These are phyloP conservation scores for Oreonectes daqikongensis DNA, from an alignment of 2,797 vertebrate species.

Conservation along the genomic window DNA sequence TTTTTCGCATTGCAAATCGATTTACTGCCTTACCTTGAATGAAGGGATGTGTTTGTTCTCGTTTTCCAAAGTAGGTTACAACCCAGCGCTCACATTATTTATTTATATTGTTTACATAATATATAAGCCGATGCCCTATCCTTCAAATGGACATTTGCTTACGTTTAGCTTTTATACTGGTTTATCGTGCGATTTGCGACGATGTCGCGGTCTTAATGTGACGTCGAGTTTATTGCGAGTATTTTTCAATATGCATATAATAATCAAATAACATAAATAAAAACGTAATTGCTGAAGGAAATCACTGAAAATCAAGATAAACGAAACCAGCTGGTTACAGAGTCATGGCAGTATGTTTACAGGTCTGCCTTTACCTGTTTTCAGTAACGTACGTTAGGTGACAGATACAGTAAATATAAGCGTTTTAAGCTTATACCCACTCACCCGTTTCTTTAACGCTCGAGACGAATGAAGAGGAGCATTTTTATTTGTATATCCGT, in stretches of 20 bases:
- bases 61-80: slow-evolving; percentile 26
- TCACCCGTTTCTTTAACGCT: slow-evolving; percentile 6
- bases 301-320: too few relatives aligned
- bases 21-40: neutral
- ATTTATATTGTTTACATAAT: slow-evolving; percentile 60
- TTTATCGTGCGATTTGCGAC: neutral
- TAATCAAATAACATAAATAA: neutral
- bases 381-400: neutral
- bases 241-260: neutral
- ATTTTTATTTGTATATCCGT: neutral
- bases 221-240: neutral
- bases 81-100: slow-evolving; percentile 49
- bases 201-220: neutral
- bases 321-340: neutral
- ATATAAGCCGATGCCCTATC: slow-evolving; percentile 40
- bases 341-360: neutral
- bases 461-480: neutral
- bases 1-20: neutral
- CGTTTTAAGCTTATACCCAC: slow-evolving; percentile 34
- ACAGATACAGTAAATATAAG: neutral
- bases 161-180: slow-evolving; percentile 1
- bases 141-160: slow-evolving; percentile 19
- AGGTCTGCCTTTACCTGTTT: slow-evolving; percentile 12
- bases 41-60: slow-evolving; percentile 16
- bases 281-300: too few relatives aligned